Evolutionary conservation across 2,113 vertebrate genomes (phyloP).

Genomic region (Phainopepla nitens): DNA sequence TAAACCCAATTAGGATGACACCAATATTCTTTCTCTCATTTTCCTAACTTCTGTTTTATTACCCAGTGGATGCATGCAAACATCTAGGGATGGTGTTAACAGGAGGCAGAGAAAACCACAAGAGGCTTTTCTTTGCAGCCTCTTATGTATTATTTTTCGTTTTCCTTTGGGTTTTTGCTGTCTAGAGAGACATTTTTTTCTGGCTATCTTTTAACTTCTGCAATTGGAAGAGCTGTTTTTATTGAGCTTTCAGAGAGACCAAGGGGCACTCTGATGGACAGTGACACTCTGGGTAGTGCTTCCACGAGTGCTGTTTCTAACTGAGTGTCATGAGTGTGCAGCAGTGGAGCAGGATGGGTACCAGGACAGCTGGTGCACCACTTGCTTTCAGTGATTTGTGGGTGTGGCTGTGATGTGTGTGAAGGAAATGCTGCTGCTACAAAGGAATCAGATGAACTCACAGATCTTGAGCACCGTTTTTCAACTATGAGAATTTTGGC

Average conservation of each 20-base stretch:
- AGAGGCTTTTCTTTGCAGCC: not conserved
- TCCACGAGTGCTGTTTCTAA: not conserved
- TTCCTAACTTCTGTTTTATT: not conserved
- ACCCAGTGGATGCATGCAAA: not conserved
- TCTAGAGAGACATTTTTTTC: not conserved
- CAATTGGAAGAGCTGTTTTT: not conserved
- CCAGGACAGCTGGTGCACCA: not conserved
- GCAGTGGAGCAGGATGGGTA: not conserved
- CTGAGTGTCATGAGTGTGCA: not conserved
- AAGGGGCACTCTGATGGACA: not conserved
- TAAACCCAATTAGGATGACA: not conserved
- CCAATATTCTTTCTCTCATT: not conserved
- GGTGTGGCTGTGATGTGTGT: not conserved
- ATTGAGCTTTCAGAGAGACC: not conserved
- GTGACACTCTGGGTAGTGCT: not conserved
- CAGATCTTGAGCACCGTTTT: not conserved
- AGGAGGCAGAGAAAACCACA: not conserved
- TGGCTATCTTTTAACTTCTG: not conserved
- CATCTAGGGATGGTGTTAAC: not conserved
- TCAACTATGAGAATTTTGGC: not conserved
- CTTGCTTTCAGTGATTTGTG: not conserved
- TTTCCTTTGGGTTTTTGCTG: not conserved
- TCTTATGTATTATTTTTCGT: not conserved
- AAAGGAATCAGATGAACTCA: not conserved
- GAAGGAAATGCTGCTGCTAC: not conserved